These are phyloP conservation scores for Odontomachus brunneus DNA, from an alignment of 1,140 invertebrate species.

Conservation along the genomic window DNA sequence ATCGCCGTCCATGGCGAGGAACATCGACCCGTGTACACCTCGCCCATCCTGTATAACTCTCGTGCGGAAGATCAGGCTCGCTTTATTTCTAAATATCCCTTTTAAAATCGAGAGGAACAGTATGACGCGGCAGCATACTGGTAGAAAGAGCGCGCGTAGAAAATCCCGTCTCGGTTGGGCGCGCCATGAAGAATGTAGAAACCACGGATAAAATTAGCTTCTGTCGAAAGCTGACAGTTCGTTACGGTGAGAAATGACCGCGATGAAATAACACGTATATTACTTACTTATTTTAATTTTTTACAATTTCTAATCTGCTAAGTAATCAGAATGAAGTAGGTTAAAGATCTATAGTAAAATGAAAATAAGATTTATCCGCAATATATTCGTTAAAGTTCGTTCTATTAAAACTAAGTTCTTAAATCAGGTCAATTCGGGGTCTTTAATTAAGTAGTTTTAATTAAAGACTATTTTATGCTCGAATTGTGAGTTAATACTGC, in stretches of 20 bases:
- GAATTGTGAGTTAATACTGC: constrained; percentile 18
- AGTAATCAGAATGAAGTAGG: neutral
- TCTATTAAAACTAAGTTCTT: neutral
- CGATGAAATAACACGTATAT: neutral
- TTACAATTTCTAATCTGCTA: neutral
- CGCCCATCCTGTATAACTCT: constrained; percentile 39
- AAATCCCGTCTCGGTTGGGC: no score
- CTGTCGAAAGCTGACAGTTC: no score
- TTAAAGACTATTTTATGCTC: neutral
- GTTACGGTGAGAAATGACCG: no score
- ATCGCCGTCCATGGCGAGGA: constrained; percentile 59
- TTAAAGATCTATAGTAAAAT: neutral
- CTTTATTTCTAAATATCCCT: constrained; percentile 41
- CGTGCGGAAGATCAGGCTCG: constrained; percentile 34
- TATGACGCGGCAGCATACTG: neutral
- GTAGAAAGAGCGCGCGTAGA: no score
- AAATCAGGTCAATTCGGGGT: neutral
- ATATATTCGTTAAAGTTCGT: neutral
- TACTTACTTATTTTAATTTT: neutral
- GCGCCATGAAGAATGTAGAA: no score
- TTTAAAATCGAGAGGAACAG: constrained; percentile 4
- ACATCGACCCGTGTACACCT: constrained; percentile 58
- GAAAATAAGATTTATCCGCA: neutral
- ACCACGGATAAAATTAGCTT: no score
- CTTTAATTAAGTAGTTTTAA: neutral